Base-by-base conservation (phyloP, 2,888 invertebrate genomes). In the Galeopsomyia nigrocyanea region DNA sequence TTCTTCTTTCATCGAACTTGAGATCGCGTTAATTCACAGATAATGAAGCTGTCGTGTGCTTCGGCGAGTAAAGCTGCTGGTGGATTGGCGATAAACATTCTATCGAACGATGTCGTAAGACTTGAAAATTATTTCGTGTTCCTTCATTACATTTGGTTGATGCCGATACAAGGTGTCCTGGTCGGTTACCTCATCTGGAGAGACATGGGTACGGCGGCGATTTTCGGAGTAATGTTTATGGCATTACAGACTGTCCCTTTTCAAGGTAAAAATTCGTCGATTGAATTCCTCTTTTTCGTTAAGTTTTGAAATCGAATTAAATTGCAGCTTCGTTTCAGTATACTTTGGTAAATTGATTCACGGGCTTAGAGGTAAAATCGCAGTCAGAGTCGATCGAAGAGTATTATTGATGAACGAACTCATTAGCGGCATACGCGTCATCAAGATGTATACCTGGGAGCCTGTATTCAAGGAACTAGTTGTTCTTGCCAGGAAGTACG, bases 381-480 rank as follows among this genome's bases (percentile, higher is more conserved):
- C 89, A 0, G 68, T 84, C 3, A 82, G 84, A 73, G 89, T 94
- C 0, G 95, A 95, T 82, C 91, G 92, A 82, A 88, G 95, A 76
- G 91, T 95, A 14, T 89, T 92, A 71, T 88, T 94, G n/a, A 95
- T 95, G 93, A 92, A 92, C 78, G 95, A 95, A 86, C 90, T 95
- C 69, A 91, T 95, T 5, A 89, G 89, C 74, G 94, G 94, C 0
- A 94, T 95, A 78, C 90, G 93, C 80, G 93, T 95, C 0, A 94
- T 95, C 79, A 95, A 95, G 87, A 94, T 95, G 94, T 95, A 94
- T 80, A 92, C 94, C 1, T 95, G 95, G 92, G 95, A 95, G 82
- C 91, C 90, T 75, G 93, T 94, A 0, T 95, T 95, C 79, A 90
- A 91, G 67, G 88, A 90, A 70, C 86, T 94, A 0, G 91, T 95